These are phyloP conservation scores for Sylvilagus bachmani DNA, from an alignment of 2,113 vertebrate genomes.

Conservation along the genomic window DNA sequence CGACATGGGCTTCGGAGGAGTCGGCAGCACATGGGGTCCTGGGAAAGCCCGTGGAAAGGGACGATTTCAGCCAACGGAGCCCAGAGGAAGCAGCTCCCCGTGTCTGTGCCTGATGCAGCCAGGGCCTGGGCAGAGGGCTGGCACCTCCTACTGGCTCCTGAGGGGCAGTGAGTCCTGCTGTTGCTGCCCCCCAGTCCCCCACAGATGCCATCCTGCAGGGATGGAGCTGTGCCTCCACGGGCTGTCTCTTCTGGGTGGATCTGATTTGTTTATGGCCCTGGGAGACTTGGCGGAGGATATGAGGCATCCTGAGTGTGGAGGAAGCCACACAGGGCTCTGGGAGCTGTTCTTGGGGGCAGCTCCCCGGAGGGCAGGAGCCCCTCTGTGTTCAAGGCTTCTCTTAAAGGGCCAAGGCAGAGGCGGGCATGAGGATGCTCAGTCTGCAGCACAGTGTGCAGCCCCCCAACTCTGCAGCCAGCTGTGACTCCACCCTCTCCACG, in stretches of 20 bases:
- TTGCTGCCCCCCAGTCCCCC: neutral
- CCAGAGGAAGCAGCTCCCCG: neutral
- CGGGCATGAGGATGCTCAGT: rapidly evolving
- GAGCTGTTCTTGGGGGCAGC: neutral
- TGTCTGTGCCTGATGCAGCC: rapidly evolving
- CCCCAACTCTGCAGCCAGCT: too few relatives aligned
- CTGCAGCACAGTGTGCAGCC: neutral
- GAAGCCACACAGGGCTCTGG: neutral
- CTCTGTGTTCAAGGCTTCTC: neutral
- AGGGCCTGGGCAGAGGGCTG: neutral
- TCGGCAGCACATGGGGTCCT: neutral
- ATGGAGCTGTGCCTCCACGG: neutral
- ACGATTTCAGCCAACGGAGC: neutral
- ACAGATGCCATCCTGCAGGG: neutral
- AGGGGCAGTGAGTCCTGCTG: neutral
- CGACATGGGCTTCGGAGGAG: neutral
- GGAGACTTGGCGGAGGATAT: neutral
- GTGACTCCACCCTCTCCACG: neutral
- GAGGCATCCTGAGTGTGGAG: neutral
- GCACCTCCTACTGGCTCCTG: neutral
- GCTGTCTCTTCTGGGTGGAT: neutral
- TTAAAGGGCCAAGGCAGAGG: neutral
- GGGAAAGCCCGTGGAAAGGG: neutral
- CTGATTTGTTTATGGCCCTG: neutral
- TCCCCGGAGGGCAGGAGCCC: neutral